Base-by-base conservation (phyloP, 2,888 invertebrate species). In the Parnassius apollo region DNA sequence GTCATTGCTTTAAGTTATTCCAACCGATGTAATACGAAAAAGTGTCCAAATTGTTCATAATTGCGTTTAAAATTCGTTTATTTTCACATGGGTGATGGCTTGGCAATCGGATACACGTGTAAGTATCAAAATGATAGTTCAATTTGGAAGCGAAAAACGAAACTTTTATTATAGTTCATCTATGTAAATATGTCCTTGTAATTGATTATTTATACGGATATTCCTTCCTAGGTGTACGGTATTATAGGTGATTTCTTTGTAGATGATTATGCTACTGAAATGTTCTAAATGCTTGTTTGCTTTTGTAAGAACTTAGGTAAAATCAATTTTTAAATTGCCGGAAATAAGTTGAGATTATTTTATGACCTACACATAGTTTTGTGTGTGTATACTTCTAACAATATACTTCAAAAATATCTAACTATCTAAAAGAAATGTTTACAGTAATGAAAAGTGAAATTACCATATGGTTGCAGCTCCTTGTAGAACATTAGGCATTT, bases 81-180 rank as follows among this genome's bases (percentile, higher is more conserved):
- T 80, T 81, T 85, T 86, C 90, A 85, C 87, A 91, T 91, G 91
- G 91, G 91, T 91, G 85, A 91, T 91, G 91, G 91, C 91, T 91
- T 91, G 91, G 91, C 91, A 91, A 85, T 86, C 88, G 85, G 91
- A 91, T 84, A 87, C 88, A 80, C 91, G 88, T 88, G 91, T 91
- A 84, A 87, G 91, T 86, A 66, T 48, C 52, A 13, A 57, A 54
- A 49, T 10, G 53, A 13, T 57, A 12, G 8, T 11, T 4, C 48
- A 49, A 44, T 50, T 35, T 22, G 10, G 10, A 44, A 53, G 25
- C 45, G 51, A 42, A 53, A 53, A 9, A 42, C 45, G 59, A 45
- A 44, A 18, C 49, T 59, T 59, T 59, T 59, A 52, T 48, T 44
- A 44, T 42, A 53, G 49, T 63, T 65, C 22, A 64, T 55, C 56